phyloP scores from a whole-genome alignment of 2,888 invertebrate genomes.

The Dexiosoma caninum region DNA sequence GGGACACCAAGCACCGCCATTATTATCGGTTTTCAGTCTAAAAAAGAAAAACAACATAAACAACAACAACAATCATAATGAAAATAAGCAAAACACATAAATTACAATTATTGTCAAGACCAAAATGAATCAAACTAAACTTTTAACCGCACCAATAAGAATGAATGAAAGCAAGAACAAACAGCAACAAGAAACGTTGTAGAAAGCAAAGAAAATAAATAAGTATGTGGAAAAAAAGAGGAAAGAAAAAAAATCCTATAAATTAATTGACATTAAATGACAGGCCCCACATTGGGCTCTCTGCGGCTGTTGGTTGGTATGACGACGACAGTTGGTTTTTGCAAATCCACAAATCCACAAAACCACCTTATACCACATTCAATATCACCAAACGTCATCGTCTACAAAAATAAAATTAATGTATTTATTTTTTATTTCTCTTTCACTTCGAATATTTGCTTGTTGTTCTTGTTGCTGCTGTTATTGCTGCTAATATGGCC shows the following conservation, averaged over 20 bases:
- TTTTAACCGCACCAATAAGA: slow-evolving; percentile 37
- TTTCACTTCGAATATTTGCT: slow-evolving; percentile 17
- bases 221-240: not conserved
- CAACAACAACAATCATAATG: slow-evolving; percentile 30
- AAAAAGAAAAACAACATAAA: slow-evolving; percentile 54
- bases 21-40: slow-evolving; percentile 87
- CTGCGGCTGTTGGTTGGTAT: slow-evolving; percentile 13
- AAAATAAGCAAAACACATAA: slow-evolving; percentile 48
- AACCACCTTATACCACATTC: slow-evolving; percentile 62
- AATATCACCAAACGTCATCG: slow-evolving; percentile 64
- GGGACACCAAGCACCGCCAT: slow-evolving; percentile 93
- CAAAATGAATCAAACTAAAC: slow-evolving; percentile 39
- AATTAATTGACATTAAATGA: slow-evolving; percentile 76
- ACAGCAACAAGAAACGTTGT: slow-evolving; percentile 19
- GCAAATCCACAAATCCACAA: slow-evolving; percentile 61
- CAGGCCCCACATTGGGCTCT: slow-evolving; percentile 71
- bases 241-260: slow-evolving; percentile 65
- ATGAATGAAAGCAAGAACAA: not conserved
- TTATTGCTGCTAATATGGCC: slow-evolving; percentile 47
- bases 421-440: slow-evolving; percentile 52
- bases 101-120: slow-evolving; percentile 61
- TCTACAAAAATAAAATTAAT: slow-evolving; percentile 63
- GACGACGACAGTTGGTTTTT: slow-evolving; percentile 40
- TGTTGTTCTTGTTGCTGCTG: slow-evolving; percentile 20
- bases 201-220: slow-evolving; percentile 11